Conservation (phyloP, 2,888 invertebrate species). For the Thalpophila matura region DNA sequence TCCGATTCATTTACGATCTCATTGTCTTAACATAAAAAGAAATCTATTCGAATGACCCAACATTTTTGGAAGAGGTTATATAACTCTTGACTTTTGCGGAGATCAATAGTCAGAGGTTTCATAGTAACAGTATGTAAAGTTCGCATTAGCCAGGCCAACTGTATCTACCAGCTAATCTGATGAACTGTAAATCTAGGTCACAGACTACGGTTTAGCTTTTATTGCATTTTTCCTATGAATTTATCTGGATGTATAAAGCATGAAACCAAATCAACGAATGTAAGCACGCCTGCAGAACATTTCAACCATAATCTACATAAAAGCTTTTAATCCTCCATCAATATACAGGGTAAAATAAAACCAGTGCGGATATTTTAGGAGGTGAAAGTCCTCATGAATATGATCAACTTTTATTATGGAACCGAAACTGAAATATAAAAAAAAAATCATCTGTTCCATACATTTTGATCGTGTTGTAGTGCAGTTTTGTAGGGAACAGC, state of each 20-base stretch:
- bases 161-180: conserved; percentile 16
- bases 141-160: neutral
- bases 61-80: conserved; percentile 16
- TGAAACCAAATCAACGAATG: neutral
- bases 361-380: too few relatives aligned
- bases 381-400: too few relatives aligned
- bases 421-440: too few relatives aligned
- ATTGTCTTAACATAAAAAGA: conserved; percentile 39
- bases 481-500: too few relatives aligned
- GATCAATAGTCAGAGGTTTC: neutral
- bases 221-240: neutral
- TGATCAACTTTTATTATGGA: too few relatives aligned
- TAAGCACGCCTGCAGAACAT: too few relatives aligned
- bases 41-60: conserved; percentile 28
- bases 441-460: too few relatives aligned
- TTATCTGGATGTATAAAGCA: neutral
- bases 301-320: too few relatives aligned
- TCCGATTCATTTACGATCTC: conserved; percentile 42
- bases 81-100: neutral
- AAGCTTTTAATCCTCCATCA: too few relatives aligned
- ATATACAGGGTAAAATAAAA: too few relatives aligned
- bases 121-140: neutral
- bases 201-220: neutral
- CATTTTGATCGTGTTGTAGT: too few relatives aligned
- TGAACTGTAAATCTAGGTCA: neutral